phyloP scores from a whole-genome alignment of 2,888 invertebrate species.

The Agrenia bidenticulata region DNA sequence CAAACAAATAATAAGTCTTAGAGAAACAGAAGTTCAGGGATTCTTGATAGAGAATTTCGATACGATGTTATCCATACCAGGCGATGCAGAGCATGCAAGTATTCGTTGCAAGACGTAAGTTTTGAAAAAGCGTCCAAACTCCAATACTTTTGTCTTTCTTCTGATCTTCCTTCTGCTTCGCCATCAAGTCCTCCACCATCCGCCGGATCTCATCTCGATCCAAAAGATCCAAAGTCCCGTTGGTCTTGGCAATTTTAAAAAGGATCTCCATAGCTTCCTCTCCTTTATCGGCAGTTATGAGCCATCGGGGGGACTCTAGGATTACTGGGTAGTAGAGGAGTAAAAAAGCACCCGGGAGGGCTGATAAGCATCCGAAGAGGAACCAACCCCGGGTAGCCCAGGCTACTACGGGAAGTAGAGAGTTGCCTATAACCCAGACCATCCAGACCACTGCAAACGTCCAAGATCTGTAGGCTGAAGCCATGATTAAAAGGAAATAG shows the following conservation, averaged over 20 bases:
- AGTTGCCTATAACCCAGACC: slow-evolving; percentile 43
- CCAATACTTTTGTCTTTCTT: slow-evolving; percentile 21
- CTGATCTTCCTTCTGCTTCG: slow-evolving; percentile 21
- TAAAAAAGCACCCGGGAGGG: slow-evolving; percentile 45
- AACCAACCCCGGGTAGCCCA: slow-evolving; percentile 54
- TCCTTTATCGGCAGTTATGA: slow-evolving; percentile 41
- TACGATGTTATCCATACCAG: slow-evolving; percentile 29
- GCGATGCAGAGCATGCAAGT: slow-evolving; percentile 43
- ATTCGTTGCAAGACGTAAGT: slow-evolving; percentile 43
- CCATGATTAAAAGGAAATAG: too few relatives aligned
- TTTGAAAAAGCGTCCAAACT: slow-evolving; percentile 49
- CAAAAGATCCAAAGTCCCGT: slow-evolving; percentile 6
- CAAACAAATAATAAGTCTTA: too few relatives aligned
- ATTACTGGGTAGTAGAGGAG: slow-evolving; percentile 47
- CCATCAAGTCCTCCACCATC: slow-evolving; percentile 23
- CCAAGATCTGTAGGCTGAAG: slow-evolving; percentile 38
- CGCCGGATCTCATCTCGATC: slow-evolving; percentile 20
- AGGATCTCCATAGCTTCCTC: slow-evolving; percentile 32
- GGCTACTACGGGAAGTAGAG: slow-evolving; percentile 53
- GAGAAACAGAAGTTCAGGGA: not conserved
- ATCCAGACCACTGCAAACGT: slow-evolving; percentile 42
- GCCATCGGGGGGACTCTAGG: slow-evolving; percentile 54
- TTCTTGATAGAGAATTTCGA: not conserved
- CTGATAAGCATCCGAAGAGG: slow-evolving; percentile 53
- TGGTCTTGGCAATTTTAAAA: slow-evolving; percentile 33